phyloP scores from a whole-genome alignment of 2,888 invertebrate species.

The Seladonia tumulorum region DNA sequence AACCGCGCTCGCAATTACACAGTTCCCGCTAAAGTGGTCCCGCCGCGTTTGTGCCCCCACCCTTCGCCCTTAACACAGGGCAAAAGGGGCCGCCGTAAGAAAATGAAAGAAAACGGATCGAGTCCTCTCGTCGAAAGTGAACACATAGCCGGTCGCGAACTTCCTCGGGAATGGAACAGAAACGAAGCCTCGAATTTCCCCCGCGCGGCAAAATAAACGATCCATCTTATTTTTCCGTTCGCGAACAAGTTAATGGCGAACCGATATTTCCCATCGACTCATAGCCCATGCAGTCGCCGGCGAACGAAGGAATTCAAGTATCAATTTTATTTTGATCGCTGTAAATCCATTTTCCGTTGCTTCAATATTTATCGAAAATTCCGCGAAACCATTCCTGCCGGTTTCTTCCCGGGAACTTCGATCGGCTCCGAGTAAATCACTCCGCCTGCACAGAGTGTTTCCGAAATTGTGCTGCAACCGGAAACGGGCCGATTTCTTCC shows the following conservation, averaged over 20 bases:
- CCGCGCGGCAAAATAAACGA: constrained; percentile 1
- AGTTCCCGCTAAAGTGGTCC: constrained; percentile 48
- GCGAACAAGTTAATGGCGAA: constrained; percentile 4
- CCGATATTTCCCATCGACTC: neutral
- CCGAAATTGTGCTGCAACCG: neutral
- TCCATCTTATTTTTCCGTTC: neutral
- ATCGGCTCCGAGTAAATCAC: neutral
- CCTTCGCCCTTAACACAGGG: neutral
- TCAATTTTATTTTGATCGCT: neutral
- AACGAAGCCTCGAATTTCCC: neutral
- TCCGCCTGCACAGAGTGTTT: neutral
- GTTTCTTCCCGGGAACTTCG: neutral
- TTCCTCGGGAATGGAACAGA: neutral
- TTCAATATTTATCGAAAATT: neutral
- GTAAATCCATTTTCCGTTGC: neutral
- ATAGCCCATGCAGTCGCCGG: neutral
- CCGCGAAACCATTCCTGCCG: neutral
- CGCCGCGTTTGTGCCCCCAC: constrained; percentile 21
- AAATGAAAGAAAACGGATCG: constrained; percentile 44
- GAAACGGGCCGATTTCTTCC: neutral
- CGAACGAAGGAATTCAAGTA: neutral
- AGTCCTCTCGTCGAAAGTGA: constrained; percentile 6
- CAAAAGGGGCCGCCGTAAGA: neutral
- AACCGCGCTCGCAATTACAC: constrained; percentile 58
- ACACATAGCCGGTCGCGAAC: neutral